Evolutionary conservation across 2,888 invertebrate genomes (phyloP).

Genomic region (Epistrophella euchroma): DNA sequence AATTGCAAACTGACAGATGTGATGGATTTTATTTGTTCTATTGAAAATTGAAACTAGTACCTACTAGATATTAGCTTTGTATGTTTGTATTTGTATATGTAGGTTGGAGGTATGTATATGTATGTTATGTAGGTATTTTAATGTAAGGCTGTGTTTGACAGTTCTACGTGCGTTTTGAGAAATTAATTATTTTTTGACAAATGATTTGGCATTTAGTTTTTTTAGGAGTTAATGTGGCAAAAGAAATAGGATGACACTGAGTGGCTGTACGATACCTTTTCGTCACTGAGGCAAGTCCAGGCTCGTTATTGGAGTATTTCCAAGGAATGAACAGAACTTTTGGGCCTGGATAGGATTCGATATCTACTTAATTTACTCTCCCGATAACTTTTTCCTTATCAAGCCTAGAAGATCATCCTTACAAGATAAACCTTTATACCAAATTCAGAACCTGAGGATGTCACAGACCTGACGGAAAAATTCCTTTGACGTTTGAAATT

Average conservation of each 20-base stretch:
- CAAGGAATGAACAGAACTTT: too few species aligned
- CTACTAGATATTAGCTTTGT: not conserved
- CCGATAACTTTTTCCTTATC: too few species aligned
- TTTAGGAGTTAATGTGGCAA: not conserved
- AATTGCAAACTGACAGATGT: constrained; percentile 49
- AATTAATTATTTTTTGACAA: constrained; percentile 31
- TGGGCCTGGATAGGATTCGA: too few species aligned
- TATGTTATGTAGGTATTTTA: not conserved
- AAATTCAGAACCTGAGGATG: too few species aligned
- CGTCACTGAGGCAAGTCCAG: too few species aligned
- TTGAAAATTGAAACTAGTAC: constrained; percentile 36
- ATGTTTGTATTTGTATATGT: not conserved
- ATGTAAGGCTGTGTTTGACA: constrained; percentile 23
- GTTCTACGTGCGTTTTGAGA: constrained; percentile 24
- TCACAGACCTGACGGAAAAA: too few species aligned
- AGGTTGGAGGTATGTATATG: not conserved
- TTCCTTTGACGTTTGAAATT: too few species aligned
- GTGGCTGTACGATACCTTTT: too few species aligned
- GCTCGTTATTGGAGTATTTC: too few species aligned
- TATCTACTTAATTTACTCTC: too few species aligned
- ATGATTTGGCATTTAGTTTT: not conserved
- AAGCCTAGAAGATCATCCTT: too few species aligned
- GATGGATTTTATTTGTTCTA: constrained; percentile 57
- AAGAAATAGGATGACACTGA: not conserved
- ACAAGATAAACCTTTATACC: too few species aligned